Evolutionary conservation across 2,113 vertebrate species (phyloP).

Genomic region (Hemicordylus capensis): DNA sequence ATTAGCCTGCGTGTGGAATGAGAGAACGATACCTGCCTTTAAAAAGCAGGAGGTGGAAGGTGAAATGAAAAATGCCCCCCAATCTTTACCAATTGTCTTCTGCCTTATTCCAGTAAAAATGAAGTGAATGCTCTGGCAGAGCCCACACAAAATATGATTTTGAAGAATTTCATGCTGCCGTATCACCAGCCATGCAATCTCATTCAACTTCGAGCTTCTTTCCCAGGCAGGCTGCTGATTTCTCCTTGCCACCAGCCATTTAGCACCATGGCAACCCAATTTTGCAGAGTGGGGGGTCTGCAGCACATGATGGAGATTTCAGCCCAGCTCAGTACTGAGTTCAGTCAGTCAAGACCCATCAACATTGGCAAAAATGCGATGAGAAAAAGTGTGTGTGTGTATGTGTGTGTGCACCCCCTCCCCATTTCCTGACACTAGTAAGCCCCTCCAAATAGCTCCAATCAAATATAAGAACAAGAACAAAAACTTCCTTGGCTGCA

Average conservation of each 20-base stretch:
- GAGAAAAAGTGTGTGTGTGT: not conserved
- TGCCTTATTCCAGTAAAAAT: not conserved
- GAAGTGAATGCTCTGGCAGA: not conserved
- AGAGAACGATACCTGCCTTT: not conserved
- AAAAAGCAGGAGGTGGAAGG: not conserved
- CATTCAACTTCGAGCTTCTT: not conserved
- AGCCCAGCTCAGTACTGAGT: not conserved
- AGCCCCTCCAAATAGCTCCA: not conserved
- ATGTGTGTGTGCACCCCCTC: not conserved
- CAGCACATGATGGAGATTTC: not conserved
- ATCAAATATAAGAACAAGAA: not conserved
- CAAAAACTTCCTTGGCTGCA: not conserved
- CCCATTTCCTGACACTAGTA: not conserved
- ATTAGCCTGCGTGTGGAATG: not conserved
- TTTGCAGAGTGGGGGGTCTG: not conserved
- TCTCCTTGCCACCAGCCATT: not conserved
- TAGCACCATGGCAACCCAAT: not conserved
- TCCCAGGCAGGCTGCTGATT: not conserved
- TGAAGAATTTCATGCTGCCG: not conserved
- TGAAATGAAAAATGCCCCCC: not conserved
- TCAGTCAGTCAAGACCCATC: not conserved
- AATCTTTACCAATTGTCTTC: not conserved
- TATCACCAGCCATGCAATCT: not conserved
- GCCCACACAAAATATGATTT: not conserved
- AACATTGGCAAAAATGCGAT: not conserved